Percentiles rank a stretch among this genome's conserved stretches.
Conservation (phyloP, 2,888 invertebrate genomes). For the Drosophila yooni region DNA sequence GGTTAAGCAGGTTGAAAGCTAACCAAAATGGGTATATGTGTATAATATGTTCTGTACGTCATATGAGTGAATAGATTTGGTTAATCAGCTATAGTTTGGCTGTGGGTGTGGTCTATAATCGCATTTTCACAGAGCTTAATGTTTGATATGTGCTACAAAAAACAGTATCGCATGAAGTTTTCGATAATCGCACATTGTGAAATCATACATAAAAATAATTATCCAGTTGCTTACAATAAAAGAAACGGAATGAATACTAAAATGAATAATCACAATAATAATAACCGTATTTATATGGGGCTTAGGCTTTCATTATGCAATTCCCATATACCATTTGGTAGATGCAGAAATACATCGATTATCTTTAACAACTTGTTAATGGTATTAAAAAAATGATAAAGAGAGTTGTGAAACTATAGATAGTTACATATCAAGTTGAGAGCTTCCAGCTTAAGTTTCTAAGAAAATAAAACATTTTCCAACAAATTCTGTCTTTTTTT, state of each 20-base stretch:
- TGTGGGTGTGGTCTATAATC: conserved; percentile 42
- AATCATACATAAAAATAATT: neutral
- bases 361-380: neutral
- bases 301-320: neutral
- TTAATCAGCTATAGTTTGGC: conserved; percentile 40
- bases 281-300: neutral
- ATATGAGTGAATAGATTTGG: conserved; percentile 24
- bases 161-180: neutral
- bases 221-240: neutral
- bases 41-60: conserved; percentile 21
- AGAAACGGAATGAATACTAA: neutral
- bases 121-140: conserved; percentile 14
- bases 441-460: neutral
- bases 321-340: neutral
- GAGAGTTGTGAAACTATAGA: neutral
- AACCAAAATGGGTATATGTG: neutral
- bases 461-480: too few relatives aligned
- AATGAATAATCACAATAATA: neutral
- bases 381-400: neutral
- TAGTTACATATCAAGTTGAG: neutral
- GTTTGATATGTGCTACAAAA: neutral
- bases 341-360: neutral
- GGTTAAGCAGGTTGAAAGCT: conserved; percentile 63
- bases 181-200: neutral
- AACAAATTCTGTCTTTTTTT: neutral